Conservation (phyloP, 2,797 vertebrate genomes). For the Petrocephalus sullivani region DNA sequence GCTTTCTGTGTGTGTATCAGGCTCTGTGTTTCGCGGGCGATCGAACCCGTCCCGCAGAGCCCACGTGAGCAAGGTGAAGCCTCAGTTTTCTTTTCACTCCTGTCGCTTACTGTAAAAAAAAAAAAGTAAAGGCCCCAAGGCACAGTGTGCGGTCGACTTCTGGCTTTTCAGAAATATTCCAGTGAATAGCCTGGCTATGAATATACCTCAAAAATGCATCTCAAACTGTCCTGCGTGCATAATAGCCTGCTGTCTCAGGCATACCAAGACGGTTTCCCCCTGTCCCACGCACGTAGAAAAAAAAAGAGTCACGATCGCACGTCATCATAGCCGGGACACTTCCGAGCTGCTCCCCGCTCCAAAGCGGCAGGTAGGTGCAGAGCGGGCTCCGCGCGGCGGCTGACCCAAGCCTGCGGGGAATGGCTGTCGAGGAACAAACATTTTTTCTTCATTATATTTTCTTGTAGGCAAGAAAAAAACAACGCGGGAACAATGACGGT, state of each 20-base stretch:
- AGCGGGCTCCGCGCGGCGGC: background rate
- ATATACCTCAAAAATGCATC: background rate
- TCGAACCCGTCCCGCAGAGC: background rate
- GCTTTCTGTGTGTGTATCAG: background rate
- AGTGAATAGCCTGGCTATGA: background rate
- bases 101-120: background rate
- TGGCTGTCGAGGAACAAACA: background rate
- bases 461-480: background rate
- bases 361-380: background rate
- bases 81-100: background rate
- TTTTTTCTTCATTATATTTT: conserved; percentile 1
- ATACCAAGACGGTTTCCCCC: background rate
- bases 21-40: background rate
- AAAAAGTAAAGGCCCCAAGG: background rate
- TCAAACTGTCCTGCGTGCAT: background rate
- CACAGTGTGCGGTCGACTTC: background rate
- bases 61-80: background rate
- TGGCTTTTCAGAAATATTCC: background rate
- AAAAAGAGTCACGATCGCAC: background rate
- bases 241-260: background rate
- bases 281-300: background rate
- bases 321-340: background rate
- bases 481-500: background rate
- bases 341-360: background rate
- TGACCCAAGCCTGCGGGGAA: background rate